Conservation (phyloP, 2,113 vertebrate genomes). For the Plectropomus leopardus region DNA sequence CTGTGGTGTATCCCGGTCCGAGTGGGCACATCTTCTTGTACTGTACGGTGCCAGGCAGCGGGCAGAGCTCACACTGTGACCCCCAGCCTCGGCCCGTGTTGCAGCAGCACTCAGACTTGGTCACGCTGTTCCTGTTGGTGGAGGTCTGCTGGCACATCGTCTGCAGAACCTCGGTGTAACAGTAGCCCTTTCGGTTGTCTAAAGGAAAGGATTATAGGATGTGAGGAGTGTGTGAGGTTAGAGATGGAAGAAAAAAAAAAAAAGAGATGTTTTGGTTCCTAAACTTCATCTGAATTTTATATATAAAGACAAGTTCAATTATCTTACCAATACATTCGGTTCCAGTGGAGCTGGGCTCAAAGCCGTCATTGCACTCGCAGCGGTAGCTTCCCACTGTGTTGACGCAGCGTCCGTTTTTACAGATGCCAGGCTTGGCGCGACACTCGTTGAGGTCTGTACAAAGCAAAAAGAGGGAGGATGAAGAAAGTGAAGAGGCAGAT, state of each 20-base stretch:
- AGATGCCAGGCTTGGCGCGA: conserved; percentile 89
- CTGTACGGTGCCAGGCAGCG: conserved; percentile 90
- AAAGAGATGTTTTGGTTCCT: neutral
- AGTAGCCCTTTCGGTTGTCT: conserved; percentile 94
- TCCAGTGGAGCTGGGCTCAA: conserved; percentile 88
- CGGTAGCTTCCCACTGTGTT: conserved; percentile 93
- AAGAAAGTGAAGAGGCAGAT: neutral
- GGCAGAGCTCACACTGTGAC: conserved; percentile 92
- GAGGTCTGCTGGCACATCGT: conserved; percentile 92
- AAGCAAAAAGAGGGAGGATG: neutral
- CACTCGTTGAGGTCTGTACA: conserved; percentile 94
- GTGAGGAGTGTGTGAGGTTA: neutral
- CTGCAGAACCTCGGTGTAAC: conserved; percentile 92
- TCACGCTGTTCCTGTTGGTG: conserved; percentile 90
- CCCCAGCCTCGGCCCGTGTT: conserved; percentile 93
- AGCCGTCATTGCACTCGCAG: conserved; percentile 93
- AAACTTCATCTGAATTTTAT: neutral
- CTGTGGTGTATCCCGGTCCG: conserved; percentile 91
- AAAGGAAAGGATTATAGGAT: neutral
- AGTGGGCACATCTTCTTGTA: conserved; percentile 96
- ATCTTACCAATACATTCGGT: conserved; percentile 93
- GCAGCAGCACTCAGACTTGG: conserved; percentile 95
- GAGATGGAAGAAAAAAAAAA: neutral
- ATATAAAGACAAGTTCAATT: neutral
- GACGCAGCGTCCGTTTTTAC: conserved; percentile 91